phyloP scores from a whole-genome alignment of 1,140 invertebrate species.

The Hydropsyche tenuis region DNA sequence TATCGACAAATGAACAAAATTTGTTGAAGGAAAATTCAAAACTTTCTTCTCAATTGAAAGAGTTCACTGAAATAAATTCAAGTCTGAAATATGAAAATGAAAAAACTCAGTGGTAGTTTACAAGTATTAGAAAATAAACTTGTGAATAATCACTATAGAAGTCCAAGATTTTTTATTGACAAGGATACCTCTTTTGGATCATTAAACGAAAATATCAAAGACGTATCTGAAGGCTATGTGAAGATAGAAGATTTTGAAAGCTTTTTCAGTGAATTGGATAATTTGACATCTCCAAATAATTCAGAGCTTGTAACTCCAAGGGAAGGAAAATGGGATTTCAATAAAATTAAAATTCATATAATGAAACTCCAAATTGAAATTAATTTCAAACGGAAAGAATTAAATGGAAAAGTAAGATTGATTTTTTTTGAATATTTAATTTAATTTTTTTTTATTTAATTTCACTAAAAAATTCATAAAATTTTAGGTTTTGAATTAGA shows the following conservation, averaged over 20 bases:
- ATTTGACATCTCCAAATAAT: conserved; percentile 29
- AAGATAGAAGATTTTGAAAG: conserved; percentile 55
- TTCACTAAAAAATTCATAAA: neutral
- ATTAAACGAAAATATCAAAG: conserved; percentile 58
- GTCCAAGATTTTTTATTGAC: conserved; percentile 55
- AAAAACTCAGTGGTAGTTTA: conserved; percentile 56
- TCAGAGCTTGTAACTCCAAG: conserved; percentile 52
- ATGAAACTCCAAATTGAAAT: conserved; percentile 65
- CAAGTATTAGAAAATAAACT: conserved; percentile 62
- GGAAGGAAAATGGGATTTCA: conserved; percentile 55
- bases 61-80: conserved; percentile 42
- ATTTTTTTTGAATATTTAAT: neutral
- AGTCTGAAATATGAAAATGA: conserved; percentile 52
- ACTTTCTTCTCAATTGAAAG: conserved; percentile 44
- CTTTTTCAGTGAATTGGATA: conserved; percentile 56
- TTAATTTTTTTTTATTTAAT: neutral
- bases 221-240: conserved; percentile 39
- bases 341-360: conserved; percentile 64
- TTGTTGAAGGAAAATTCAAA: conserved; percentile 46
- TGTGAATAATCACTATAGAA: conserved; percentile 56
- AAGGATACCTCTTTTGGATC: conserved; percentile 53
- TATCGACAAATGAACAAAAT: conserved; percentile 49
- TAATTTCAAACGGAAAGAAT: conserved; percentile 60
- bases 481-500: conserved; percentile 60
- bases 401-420: conserved; percentile 58